Base-by-base conservation (phyloP, 2,113 vertebrate genomes). In the Nanorana parkeri region DNA sequence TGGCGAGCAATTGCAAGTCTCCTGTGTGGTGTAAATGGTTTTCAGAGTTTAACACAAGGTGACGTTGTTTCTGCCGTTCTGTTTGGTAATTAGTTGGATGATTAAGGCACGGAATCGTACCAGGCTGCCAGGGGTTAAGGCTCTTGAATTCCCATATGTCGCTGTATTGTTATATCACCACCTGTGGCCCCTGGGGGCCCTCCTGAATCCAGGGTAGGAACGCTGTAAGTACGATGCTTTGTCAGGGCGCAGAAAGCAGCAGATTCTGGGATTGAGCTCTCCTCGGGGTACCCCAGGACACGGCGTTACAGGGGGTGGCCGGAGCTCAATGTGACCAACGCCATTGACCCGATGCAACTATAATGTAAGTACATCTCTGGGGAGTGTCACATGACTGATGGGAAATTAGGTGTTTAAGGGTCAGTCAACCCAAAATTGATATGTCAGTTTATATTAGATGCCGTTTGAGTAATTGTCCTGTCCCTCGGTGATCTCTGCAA, bases 71-170 rank as follows among this genome's bases (percentile, higher is more conserved):
- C 41, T 41, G 41, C 6, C 8, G 8, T 47, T 47, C 41, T 47
- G 41, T 1, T 47, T 13, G 10, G 2, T 15, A 47, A 47, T 15
- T 47, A 47, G 41, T 47, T 47, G 41, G 41, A 11, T 47, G 41
- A 47, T 47, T 47, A 47, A 47, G 41, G 41, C 10, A 47, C 13
- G 10, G 41, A 21, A 24, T 21, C 17, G 6, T 23, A 1, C 4
- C 15, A 17, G 52, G 6, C 19, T 54, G 20, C 52, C 52, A 58
- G 54, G 69, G 69, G 69, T 73, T 73, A 73, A 73, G 10, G 19
- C 10, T 28, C 17, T 26, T 4, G 19, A 54, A 51, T 24, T 68
- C 41, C 47, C 52, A 26, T 15, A 56, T 26, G 51, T 20, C 17
- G 20, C 19, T n/a, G 69, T n/a, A 16, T 21, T 32, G 69, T 73